Evolutionary conservation across 2,113 vertebrate species (phyloP), one percentile per base, ranked within the genome.

Genomic region (Progne subis): DNA sequence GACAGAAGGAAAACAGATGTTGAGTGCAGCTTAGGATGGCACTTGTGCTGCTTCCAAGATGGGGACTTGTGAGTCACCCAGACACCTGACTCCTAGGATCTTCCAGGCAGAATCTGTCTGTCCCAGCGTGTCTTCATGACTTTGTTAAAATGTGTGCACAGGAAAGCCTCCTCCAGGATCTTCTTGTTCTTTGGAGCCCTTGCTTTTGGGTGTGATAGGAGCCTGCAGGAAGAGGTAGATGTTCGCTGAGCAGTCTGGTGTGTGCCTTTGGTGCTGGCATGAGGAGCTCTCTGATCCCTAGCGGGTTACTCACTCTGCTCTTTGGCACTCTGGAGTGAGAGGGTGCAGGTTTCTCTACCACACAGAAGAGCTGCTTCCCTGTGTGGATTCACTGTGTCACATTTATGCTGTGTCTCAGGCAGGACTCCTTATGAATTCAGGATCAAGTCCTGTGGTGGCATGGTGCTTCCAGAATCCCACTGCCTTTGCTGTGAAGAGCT

Each of bases 211-310:
- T 52, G 11, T 12, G 12, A 50, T 55, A 41, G 14, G 43, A 85
- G n/a, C 53, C 52, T 90, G 44, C 70, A 75, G 56, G 67, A 90
- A 67, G 34, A 57, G 34, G 5, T 59, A 19, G 60, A 68, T 34
- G 80, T 46, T 31, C 4, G 2, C 24, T 21, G 37, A 59, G 61
- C 24, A 3, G 31, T 74, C 46, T 70, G 47, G 43, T 63, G 56
- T 1, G 0, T 82, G 41, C 28, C 41, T 77, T 78, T 20, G 0
- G 0, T 61, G 65, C 41, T 4, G 2, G 52, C 3, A 1, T 41
- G 60, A 87, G 50, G 43, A 85, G n/a, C 52, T 85, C 44, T 78
- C 18, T 32, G 61, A 41, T 57, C 16, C 39, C 46, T 43, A 55
- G 34, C 50, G 64, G 16, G 29, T 61, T 85, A 16, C 18, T 70